Percentiles rank a stretch among this genome's conserved stretches.
Conservation (phyloP, 2,888 invertebrate genomes). For the Macrosoma leucophasiata region DNA sequence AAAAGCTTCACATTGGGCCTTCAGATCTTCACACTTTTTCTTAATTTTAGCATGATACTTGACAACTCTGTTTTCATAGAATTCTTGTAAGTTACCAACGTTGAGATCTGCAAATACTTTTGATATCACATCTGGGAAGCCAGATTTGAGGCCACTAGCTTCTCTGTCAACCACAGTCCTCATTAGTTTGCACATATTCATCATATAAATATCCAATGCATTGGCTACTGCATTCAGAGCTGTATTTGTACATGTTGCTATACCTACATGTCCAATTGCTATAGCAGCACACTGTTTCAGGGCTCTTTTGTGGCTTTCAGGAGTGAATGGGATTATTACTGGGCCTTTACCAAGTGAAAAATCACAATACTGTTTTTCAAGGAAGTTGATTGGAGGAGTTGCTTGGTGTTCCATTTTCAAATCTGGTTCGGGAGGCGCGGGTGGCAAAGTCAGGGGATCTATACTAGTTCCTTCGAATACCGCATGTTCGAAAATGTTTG, state of each 20-base stretch:
- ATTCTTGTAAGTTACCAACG: slow-evolving; percentile 58
- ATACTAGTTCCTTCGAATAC: slow-evolving; percentile 49
- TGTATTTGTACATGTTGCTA: slow-evolving; percentile 54
- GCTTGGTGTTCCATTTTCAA: slow-evolving; percentile 49
- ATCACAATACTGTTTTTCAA: slow-evolving; percentile 60
- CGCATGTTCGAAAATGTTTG: slow-evolving; percentile 50
- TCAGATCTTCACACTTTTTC: slow-evolving; percentile 46
- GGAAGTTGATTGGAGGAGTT: slow-evolving; percentile 53
- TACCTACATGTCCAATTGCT: slow-evolving; percentile 59
- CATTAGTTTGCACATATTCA: slow-evolving; percentile 62
- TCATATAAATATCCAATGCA: slow-evolving; percentile 55
- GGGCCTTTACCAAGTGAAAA: slow-evolving; percentile 63
- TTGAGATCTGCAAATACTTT: slow-evolving; percentile 65
- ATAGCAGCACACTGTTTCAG: slow-evolving; percentile 63
- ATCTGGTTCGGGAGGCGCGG: slow-evolving; percentile 48
- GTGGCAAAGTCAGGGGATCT: slow-evolving; percentile 50
- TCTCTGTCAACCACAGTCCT: slow-evolving; percentile 59
- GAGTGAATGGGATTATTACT: slow-evolving; percentile 58
- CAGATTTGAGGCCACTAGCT: slow-evolving; percentile 55
- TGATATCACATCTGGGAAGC: slow-evolving; percentile 63
- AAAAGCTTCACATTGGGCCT: slow-evolving; percentile 47
- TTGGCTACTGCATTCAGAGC: slow-evolving; percentile 57
- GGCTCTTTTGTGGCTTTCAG: slow-evolving; percentile 62
- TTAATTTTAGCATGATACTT: slow-evolving; percentile 56
- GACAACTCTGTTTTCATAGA: slow-evolving; percentile 58